These are phyloP conservation scores for Sitta europaea DNA, from an alignment of 2,113 vertebrate genomes.

Conservation along the genomic window DNA sequence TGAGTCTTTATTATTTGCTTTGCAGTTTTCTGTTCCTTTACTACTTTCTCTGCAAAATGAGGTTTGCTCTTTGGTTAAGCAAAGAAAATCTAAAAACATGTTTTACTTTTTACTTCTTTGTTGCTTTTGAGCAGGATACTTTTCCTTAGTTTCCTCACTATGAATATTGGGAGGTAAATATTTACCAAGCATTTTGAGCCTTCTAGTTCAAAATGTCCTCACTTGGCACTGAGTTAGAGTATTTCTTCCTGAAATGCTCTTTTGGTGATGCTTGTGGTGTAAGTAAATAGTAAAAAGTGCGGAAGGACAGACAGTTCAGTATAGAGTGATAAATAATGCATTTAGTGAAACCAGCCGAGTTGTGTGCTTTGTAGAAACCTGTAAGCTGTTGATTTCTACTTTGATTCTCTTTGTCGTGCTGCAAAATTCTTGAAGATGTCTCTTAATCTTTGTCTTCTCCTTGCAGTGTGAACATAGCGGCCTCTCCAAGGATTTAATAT, in stretches of 20 bases:
- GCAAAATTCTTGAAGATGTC: background rate
- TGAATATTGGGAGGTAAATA: background rate
- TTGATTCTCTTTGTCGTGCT: background rate
- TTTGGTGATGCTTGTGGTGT: background rate
- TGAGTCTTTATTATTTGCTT: background rate
- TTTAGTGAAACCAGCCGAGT: background rate
- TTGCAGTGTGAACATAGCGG: background rate
- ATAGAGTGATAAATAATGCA: background rate
- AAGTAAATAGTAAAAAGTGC: background rate
- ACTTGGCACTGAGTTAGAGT: background rate
- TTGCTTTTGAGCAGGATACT: background rate
- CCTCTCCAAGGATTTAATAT: slow-evolving; percentile 45
- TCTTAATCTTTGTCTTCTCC: slow-evolving; percentile 31
- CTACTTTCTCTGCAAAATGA: background rate
- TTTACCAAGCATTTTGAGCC: background rate
- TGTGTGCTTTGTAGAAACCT: background rate
- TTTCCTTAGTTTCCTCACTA: background rate
- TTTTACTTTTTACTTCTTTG: background rate
- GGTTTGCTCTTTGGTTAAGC: background rate
- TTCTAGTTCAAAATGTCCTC: background rate
- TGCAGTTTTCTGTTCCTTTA: background rate
- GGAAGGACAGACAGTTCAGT: background rate
- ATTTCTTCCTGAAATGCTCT: background rate
- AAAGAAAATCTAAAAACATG: background rate
- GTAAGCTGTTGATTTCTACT: background rate